Base-by-base conservation (phyloP, 2,113 vertebrate species). In the Dasyurus viverrinus region DNA sequence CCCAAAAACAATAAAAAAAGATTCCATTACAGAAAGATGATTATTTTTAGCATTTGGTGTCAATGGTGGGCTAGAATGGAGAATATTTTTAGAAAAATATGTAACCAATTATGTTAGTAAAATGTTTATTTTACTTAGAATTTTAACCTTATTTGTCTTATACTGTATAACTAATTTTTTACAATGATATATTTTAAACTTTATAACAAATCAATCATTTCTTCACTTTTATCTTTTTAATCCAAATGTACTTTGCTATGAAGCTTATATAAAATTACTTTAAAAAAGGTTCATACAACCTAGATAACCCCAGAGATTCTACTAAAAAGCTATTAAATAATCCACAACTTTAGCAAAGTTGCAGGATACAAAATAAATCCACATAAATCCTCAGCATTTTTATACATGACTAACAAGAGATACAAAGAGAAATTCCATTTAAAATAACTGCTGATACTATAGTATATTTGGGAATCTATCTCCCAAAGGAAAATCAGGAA, bases 71-170 rank as follows among this genome's bases (percentile, higher is more conserved):
- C 68, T 96, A 52, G 95, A 97, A 96, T 93, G 92, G 84, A 7
- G n/a, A 97, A 97, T 97, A 97, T 97, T 98, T 98, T 98, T 98
- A 98, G 97, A 97, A 95, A 96, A 96, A 60, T 96, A 95, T 96
- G 89, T 95, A 94, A 52, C 92, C 90, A 92, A 55, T 97, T 94
- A 95, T 92, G 93, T 97, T 96, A 97, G 96, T 94, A 95, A 93
- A 95, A 23, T 96, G 93, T 97, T 96, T 97, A 90, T 97, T 26
- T 94, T 95, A 93, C 95, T 92, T 96, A 95, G 94, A 93, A 94
- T 90, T 97, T 92, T 93, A 95, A 89, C 68, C 57, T 95, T 96
- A 93, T 96, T 97, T 98, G 94, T 97, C 95, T 96, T 95, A 91
- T 95, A 91, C 36, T 93, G 90, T 93, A 92, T 95, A 94, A 89